Percentiles rank a stretch among this genome's conserved stretches.
Evolutionary conservation across 1,140 invertebrate genomes (phyloP).

Genomic region (Brachionus calyciflorus): DNA sequence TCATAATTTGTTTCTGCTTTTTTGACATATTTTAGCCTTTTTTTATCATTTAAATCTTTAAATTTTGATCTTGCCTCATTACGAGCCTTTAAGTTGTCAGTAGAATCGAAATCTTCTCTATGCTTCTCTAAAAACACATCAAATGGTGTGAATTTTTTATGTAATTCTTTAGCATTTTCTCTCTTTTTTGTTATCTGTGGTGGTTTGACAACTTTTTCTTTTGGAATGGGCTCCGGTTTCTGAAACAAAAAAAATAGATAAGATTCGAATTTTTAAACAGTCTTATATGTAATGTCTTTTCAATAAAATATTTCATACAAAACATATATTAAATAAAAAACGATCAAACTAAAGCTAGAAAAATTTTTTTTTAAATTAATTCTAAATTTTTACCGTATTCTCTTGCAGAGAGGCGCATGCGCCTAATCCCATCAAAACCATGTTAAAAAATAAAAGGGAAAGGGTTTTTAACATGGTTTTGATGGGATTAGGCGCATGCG

Average conservation of each 20-base stretch:
- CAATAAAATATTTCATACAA: too few species aligned
- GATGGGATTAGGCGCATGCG: too few species aligned
- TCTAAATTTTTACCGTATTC: too few species aligned
- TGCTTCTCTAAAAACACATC: conserved; percentile 10
- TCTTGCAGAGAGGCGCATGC: too few species aligned
- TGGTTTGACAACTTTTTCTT: not conserved
- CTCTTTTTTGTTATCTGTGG: not conserved
- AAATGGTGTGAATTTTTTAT: conserved; percentile 6
- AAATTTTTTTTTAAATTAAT: too few species aligned
- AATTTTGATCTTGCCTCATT: not conserved
- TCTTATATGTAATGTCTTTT: too few species aligned
- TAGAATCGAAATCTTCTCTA: not conserved
- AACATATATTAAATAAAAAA: too few species aligned
- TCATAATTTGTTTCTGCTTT: conserved; percentile 16
- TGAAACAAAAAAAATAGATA: too few species aligned
- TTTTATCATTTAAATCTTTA: not conserved
- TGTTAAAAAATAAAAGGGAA: too few species aligned
- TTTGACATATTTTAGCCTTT: conserved; percentile 14
- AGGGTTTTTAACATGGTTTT: too few species aligned
- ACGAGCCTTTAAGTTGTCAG: not conserved
- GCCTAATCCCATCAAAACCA: too few species aligned
- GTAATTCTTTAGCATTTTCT: not conserved
- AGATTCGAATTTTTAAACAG: too few species aligned
- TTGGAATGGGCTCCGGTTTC: not conserved
- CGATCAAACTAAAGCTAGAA: not conserved